Conservation (phyloP, 2,113 vertebrate species). For the Formicarius rufipectus region DNA sequence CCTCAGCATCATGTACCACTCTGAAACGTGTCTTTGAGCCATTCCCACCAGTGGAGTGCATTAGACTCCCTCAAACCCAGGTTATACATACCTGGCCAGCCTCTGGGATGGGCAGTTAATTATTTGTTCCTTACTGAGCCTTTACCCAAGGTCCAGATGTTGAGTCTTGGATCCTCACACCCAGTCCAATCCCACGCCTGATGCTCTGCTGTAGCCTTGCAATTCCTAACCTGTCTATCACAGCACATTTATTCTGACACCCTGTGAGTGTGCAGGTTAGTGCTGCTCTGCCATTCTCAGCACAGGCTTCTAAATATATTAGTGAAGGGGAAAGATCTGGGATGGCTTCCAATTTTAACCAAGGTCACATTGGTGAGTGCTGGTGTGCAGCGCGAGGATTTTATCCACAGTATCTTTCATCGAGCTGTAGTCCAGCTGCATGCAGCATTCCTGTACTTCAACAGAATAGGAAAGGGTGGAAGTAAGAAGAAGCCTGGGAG, state of each 20-base stretch:
- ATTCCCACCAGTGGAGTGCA: neutral
- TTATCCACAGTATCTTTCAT: neutral
- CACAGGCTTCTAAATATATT: constrained; percentile 52
- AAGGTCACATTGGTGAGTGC: constrained; percentile 44
- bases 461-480: neutral
- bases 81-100: neutral
- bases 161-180: neutral
- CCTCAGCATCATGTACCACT: neutral
- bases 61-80: neutral
- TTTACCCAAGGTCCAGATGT: neutral
- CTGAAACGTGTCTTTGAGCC: neutral
- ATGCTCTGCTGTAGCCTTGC: neutral
- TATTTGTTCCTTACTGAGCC: neutral
- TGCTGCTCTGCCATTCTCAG: constrained; percentile 49
- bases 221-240: neutral
- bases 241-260: constrained; percentile 5
- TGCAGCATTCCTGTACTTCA: neutral
- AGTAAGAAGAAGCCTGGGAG: neutral
- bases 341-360: constrained; percentile 54
- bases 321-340: constrained; percentile 39
- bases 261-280: neutral
- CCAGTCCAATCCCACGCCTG: neutral
- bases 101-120: neutral
- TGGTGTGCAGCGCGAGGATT: neutral
- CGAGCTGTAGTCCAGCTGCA: neutral